These are phyloP conservation scores for Drosophila yakuba DNA, from an alignment of 1,140 invertebrate genomes.

Conservation along the genomic window DNA sequence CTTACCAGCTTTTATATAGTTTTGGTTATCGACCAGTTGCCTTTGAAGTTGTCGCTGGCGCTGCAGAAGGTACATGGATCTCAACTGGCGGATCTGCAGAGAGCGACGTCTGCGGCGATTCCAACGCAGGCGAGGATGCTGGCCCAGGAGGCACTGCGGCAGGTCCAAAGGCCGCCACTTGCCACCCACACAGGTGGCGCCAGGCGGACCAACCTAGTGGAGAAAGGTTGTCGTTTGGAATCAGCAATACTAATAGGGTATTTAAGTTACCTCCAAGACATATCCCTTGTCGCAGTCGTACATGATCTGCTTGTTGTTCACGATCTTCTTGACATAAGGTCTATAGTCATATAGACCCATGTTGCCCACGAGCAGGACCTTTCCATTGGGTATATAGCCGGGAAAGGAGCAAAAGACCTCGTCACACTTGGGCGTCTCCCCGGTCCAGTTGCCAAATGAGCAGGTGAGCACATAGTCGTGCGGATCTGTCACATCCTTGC, in stretches of 20 bases:
- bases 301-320: slow-evolving; percentile 98
- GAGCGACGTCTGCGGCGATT: slow-evolving; percentile 88
- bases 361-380: slow-evolving; percentile 96
- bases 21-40: slow-evolving; percentile 39
- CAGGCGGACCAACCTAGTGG: slow-evolving; percentile 90
- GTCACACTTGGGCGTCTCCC: slow-evolving; percentile 92
- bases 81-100: slow-evolving; percentile 85
- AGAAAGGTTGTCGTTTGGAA: too few species aligned
- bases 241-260: too few species aligned
- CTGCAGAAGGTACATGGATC: slow-evolving; percentile 85
- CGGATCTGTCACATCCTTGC: slow-evolving; percentile 84
- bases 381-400: slow-evolving; percentile 95
- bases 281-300: slow-evolving; percentile 98
- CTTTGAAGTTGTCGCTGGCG: slow-evolving; percentile 62
- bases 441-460: slow-evolving; percentile 96
- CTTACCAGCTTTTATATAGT: slow-evolving; percentile 9
- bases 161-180: slow-evolving; percentile 81
- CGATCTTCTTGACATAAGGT: slow-evolving; percentile 96
- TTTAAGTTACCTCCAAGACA: slow-evolving; percentile 88
- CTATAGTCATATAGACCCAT: slow-evolving; percentile 99
- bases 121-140: slow-evolving; percentile 93
- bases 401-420: slow-evolving; percentile 98
- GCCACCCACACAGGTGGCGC: slow-evolving; percentile 87
- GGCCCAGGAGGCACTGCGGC: slow-evolving; percentile 89
- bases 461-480: slow-evolving; percentile 90